Evolutionary conservation across 2,113 vertebrate genomes (phyloP), one percentile per base, ranked within the genome.

Genomic region (Heliornis fulica): DNA sequence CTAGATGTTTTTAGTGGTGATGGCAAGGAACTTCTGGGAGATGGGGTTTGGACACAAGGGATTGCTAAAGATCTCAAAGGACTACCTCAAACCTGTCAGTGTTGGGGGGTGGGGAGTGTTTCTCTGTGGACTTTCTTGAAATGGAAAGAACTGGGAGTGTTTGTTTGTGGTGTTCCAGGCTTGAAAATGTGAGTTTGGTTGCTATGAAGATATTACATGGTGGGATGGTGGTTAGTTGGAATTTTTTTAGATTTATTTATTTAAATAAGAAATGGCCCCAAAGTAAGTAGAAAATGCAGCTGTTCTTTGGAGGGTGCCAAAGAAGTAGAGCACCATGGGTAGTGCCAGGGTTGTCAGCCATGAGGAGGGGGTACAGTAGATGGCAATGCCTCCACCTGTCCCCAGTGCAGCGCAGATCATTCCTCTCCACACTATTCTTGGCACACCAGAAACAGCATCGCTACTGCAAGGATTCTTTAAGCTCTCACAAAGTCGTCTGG

Each of bases 361-460:
- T 9, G 3, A 26, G 32, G 53, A 65, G 64, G 53, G 61, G 64
- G n/a, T 5, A 18, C 87, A 23, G 59, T 7, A 46, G 87, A 70
- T 70, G 46, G 61, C 46, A 59, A 13, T 45, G 56, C 48, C 74
- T 54, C 10, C 65, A 56, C 34, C 70, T 71, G 41, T 34, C 65
- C 34, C 34, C 32, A 60, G 71, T 12, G 71, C 70, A 60, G 48
- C 60, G 45, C 34, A 43, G 70, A 36, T 31, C 74, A 79, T 68
- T 83, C 75, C 89, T 82, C 59, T 80, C n/a, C 11, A 36, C 25
- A 17, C 94, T 93, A 82, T 78, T 82, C 63, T 26, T 40, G 61
- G 43, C 45, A 57, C 68, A 6, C 82, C 70, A 93, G 90, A 80
- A 93, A 83, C 72, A 95, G 54, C 43, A 20, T 17, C 0, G 1